phyloP scores from a whole-genome alignment of 2,797 vertebrate species.

The Catharus ustulatus region DNA sequence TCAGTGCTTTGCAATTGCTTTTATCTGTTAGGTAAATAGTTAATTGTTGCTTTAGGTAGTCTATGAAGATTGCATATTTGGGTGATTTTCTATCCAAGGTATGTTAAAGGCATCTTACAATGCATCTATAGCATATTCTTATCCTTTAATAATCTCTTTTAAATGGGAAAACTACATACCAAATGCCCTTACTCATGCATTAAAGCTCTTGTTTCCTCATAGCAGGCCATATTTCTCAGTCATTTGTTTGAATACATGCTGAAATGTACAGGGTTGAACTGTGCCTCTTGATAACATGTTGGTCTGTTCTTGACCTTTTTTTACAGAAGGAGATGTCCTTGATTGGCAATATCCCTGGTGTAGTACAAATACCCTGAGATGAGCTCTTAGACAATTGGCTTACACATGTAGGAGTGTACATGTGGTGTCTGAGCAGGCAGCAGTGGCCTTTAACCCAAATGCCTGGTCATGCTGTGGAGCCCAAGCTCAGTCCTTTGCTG shows the following conservation, averaged over 20 bases:
- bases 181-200: neutral
- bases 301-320: neutral
- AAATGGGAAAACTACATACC: neutral
- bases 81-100: neutral
- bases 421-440: neutral
- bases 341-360: neutral
- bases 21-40: neutral
- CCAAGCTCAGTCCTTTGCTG: neutral
- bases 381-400: neutral
- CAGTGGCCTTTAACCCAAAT: neutral
- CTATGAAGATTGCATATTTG: neutral
- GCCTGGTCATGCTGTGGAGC: neutral
- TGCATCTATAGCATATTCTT: neutral
- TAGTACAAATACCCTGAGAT: neutral
- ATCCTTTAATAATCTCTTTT: neutral
- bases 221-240: neutral
- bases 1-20: neutral
- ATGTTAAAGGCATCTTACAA: neutral
- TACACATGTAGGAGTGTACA: accelerated
- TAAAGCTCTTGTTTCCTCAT: neutral
- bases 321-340: neutral
- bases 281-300: neutral
- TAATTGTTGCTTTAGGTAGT: neutral
- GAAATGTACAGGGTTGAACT: neutral
- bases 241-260: neutral